Evolutionary conservation across 37 sponge, comb jelly and placozoan species (phyloP), one percentile per base, ranked within the genome.

Genomic region (Theonella swinhoei): DNA sequence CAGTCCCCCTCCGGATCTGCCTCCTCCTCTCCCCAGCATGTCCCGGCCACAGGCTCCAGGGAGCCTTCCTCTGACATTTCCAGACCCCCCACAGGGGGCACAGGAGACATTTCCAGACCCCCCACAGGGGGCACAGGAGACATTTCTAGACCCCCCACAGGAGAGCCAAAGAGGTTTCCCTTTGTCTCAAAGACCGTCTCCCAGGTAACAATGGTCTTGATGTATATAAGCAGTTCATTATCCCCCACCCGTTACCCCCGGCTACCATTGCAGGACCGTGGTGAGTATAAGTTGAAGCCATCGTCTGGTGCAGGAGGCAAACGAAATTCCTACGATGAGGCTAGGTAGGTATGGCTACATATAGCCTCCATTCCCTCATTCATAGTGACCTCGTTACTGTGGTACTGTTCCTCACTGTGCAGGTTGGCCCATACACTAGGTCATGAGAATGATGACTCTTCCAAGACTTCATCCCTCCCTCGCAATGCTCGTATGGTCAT

Each of bases 301-400:
- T 17, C 54, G 54, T 7, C 11, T 47, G 14, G 14, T 14, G 54
- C 14, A 47, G 54, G 54, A 47, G 54, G 54, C 7, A 47, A 83
- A 42, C 74, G 84, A 66, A 39, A 31, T 29, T 83, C 84, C 36
- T 75, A 39, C 42, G 84, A 83, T 42, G 84, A 83, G 47, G 17
- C 68, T 14, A 83, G 42, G n/a, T n/a, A n/a, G n/a, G n/a, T n/a
- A n/a, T n/a, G n/a, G n/a, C n/a, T n/a, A n/a, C n/a, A n/a, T n/a
- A n/a, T n/a, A n/a, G n/a, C n/a, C n/a, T n/a, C n/a, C n/a, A n/a
- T n/a, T n/a, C n/a, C n/a, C n/a, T n/a, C n/a, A n/a, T n/a, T n/a
- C n/a, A n/a, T n/a, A n/a, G n/a, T n/a, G n/a, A n/a, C n/a, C n/a
- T n/a, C n/a, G n/a, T n/a, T n/a, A n/a, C n/a, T n/a, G n/a, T n/a